Conservation (phyloP, 2,888 invertebrate species). For the Ecdyonurus torrentis region DNA sequence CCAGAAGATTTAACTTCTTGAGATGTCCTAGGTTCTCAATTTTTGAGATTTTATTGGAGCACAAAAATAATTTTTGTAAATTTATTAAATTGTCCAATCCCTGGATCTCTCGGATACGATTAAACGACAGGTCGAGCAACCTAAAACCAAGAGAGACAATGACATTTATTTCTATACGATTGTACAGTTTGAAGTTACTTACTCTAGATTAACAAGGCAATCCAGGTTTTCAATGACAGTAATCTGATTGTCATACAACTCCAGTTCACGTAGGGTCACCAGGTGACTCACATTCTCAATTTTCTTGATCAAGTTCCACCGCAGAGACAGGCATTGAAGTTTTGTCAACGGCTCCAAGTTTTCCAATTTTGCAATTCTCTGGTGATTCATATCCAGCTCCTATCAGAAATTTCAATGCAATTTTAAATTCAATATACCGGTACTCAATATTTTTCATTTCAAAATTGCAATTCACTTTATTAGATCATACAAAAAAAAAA, state of each 20-base stretch:
- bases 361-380: conserved; percentile 70
- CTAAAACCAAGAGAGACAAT: conserved; percentile 36
- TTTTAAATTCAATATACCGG: conserved; percentile 1
- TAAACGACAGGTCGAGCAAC: conserved; percentile 87
- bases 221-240: conserved; percentile 81
- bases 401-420: conserved; percentile 16
- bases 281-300: conserved; percentile 76
- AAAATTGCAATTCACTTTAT: too few species aligned
- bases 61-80: conserved; percentile 68
- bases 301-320: conserved; percentile 91
- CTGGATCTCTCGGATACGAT: conserved; percentile 73
- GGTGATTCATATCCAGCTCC: conserved; percentile 80
- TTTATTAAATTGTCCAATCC: conserved; percentile 59
- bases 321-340: conserved; percentile 62
- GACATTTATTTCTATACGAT: neutral
- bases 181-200: conserved; percentile 35
- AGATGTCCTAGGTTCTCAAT: conserved; percentile 79
- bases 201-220: conserved; percentile 74
- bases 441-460: too few species aligned
- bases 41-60: conserved; percentile 73
- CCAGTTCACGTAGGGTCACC: conserved; percentile 65
- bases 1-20: conserved; percentile 61
- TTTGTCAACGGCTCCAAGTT: conserved; percentile 60
- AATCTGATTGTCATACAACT: conserved; percentile 95
- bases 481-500: too few species aligned